These are phyloP conservation scores for Anastrepha obliqua DNA, from an alignment of 1,140 invertebrate genomes.

Conservation along the genomic window DNA sequence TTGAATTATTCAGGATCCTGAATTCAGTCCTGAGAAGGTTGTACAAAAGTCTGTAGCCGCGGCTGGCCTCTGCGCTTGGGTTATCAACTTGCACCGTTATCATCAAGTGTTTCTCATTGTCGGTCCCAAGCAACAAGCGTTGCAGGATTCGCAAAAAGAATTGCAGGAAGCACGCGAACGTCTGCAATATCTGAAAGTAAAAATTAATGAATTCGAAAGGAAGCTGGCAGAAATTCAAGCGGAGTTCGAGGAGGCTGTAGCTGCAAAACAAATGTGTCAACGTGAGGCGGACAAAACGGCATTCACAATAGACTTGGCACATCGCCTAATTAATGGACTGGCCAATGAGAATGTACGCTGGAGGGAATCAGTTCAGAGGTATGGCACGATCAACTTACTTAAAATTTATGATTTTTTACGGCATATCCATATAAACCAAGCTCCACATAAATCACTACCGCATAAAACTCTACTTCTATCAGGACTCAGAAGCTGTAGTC, in stretches of 20 bases:
- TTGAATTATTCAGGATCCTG: slow-evolving; percentile 76
- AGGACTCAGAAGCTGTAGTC: no score
- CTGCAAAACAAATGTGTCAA: slow-evolving; percentile 92
- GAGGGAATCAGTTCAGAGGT: slow-evolving; percentile 74
- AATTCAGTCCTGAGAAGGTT: slow-evolving; percentile 92
- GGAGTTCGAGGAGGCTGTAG: slow-evolving; percentile 90
- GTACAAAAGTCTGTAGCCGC: slow-evolving; percentile 91
- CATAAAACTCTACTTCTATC: no score
- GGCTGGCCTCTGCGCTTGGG: slow-evolving; percentile 94
- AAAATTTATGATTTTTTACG: no score
- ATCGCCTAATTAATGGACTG: slow-evolving; percentile 94
- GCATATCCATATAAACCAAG: no score
- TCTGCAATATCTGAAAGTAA: slow-evolving; percentile 83
- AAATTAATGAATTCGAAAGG: slow-evolving; percentile 83
- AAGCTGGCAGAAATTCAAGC: slow-evolving; percentile 84
- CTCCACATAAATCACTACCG: no score
- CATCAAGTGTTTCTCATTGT: slow-evolving; percentile 95
- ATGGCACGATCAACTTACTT: slow-evolving; percentile 26
- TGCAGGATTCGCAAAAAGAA: slow-evolving; percentile 90
- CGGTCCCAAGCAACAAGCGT: slow-evolving; percentile 88
- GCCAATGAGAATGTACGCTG: slow-evolving; percentile 93
- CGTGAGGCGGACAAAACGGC: slow-evolving; percentile 89
- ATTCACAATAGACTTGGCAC: slow-evolving; percentile 92
- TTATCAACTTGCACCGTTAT: slow-evolving; percentile 94
- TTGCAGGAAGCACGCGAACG: slow-evolving; percentile 90